Evolutionary conservation across 2,113 vertebrate species (phyloP), one percentile per base, ranked within the genome.

Genomic region (Silurus glanis): DNA sequence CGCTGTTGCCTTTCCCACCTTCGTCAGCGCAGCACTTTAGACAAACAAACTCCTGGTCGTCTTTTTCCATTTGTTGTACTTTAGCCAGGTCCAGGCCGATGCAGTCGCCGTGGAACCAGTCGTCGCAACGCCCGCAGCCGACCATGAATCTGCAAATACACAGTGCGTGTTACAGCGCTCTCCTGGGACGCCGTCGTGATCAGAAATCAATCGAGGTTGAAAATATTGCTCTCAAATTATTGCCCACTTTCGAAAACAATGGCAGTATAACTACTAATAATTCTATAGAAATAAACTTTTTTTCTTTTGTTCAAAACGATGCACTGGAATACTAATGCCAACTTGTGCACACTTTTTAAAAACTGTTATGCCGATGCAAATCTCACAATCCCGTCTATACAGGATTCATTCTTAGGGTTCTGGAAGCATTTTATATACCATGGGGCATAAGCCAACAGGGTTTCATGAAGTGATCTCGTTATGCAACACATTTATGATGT

Each of bases 101-200:
- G 82, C 98, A 99, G 88, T 99, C 98, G 6, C 98, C 98, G 1
- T 99, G 98, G 95, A 99, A 99, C 98, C 98, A 99, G 93, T 99
- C 98, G 83, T 99, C 98, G 88, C 98, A 99, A 90, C 96, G 96
- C 72, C 98, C 97, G 69, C 98, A 99, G 85, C 98, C 98, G 19
- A 99, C 97, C 98, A 99, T 99, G 91, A 99, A 99, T 94, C 98
- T 99, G 88, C 74, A 92, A 64, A 82, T 9, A 37, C 62, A 79
- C 58, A 37, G 3, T 9, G 66, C 62, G 47, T 61, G 9, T 58
- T 8, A 71, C 7, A 1, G 58, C 49, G 2, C n/a, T 5, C 8
- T 19, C 21, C 51, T 53, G 23, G 14, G 7, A 9, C 51, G 47
- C 21, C 37, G 37, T 37, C 37, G 37, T 37, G 37, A 37, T 2